A percentile compares a stretch with the other conserved stretches of the same genome.
Evolutionary conservation across 2,797 vertebrate genomes (phyloP).

Genomic region (Myotis myotis): DNA sequence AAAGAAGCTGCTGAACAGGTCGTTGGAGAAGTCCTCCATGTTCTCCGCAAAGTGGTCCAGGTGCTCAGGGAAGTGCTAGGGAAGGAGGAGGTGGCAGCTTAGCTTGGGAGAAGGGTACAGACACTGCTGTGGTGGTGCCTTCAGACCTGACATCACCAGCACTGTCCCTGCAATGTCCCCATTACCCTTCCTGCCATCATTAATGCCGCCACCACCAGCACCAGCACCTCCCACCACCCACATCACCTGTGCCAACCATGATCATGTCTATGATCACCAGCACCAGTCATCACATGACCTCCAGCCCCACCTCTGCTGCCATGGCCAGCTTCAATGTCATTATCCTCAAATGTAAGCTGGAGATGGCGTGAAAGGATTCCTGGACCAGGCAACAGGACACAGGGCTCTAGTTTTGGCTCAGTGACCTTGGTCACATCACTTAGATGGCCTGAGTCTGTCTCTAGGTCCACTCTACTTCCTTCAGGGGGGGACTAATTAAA

Average conservation of each 20-base stretch:
- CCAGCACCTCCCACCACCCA: neutral
- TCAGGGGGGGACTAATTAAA: neutral
- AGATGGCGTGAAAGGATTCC: neutral
- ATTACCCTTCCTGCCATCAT: neutral
- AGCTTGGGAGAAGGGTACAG: neutral
- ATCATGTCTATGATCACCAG: too few relatives aligned
- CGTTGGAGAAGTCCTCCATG: conserved; percentile 99
- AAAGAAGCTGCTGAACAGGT: conserved; percentile 98
- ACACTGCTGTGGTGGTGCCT: neutral
- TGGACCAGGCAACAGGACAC: neutral
- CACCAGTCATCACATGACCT: neutral
- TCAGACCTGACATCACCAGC: neutral
- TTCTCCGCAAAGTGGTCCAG: conserved; percentile 96
- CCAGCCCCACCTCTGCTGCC: neutral
- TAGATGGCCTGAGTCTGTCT: neutral
- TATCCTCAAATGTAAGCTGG: neutral
- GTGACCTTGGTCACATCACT: neutral
- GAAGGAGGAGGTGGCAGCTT: neutral
- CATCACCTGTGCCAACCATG: neutral
- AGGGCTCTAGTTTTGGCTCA: neutral
- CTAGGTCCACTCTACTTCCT: neutral
- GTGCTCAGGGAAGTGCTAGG: conserved; percentile 85
- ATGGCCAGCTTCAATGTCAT: neutral
- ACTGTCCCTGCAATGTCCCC: neutral
- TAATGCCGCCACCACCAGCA: too few relatives aligned